phyloP scores from a whole-genome alignment of 2,113 vertebrate species.

The Montifringilla adamsi region DNA sequence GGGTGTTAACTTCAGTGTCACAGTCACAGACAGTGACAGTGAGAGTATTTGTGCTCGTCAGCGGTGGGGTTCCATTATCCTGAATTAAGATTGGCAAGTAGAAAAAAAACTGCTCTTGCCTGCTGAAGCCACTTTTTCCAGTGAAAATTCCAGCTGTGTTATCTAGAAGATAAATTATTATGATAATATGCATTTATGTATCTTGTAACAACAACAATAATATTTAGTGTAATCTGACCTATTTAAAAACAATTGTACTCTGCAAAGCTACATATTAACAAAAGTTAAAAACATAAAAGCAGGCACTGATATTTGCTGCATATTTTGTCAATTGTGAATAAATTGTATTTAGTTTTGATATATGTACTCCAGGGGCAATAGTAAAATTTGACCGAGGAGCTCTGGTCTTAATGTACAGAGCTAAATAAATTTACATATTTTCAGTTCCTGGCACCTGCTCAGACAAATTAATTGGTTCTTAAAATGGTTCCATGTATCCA shows the following conservation, averaged over 20 bases:
- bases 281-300: neutral
- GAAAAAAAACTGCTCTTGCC: slow-evolving; percentile 77
- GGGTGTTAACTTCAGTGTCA: slow-evolving; percentile 66
- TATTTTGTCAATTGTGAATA: neutral
- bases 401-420: neutral
- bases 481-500: neutral
- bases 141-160: slow-evolving; percentile 88
- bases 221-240: neutral
- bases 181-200: neutral
- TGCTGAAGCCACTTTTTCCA: slow-evolving; percentile 80
- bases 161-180: slow-evolving; percentile 76
- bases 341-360: neutral
- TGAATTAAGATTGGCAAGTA: slow-evolving; percentile 82
- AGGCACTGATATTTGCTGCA: neutral
- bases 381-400: neutral
- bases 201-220: neutral
- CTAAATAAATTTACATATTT: neutral
- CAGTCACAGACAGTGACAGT: slow-evolving; percentile 87
- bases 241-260: neutral
- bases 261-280: neutral
- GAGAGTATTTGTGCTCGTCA: slow-evolving; percentile 87
- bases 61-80: slow-evolving; percentile 84
- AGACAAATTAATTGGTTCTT: neutral
- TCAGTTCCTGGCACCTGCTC: neutral
- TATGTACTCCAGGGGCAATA: neutral